Percentiles rank a stretch among this genome's conserved stretches.
phyloP scores from a whole-genome alignment of 2,113 vertebrate species.

The Nansenia antarctica region DNA sequence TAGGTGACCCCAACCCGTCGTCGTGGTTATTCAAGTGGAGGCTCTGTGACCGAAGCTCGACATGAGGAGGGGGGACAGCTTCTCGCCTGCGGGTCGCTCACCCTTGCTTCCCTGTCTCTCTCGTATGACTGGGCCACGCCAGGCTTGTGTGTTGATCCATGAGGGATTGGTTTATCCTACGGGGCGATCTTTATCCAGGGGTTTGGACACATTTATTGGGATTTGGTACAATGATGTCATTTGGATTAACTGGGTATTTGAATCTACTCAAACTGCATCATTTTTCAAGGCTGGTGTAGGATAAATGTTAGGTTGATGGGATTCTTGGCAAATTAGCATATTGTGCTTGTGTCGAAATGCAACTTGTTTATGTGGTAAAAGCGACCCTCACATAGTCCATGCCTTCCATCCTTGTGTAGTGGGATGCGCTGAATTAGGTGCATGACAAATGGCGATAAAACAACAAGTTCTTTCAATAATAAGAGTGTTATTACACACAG shows the following conservation, averaged over 20 bases:
- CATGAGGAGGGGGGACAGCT: slow-evolving; percentile 4
- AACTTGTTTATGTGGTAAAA: not conserved
- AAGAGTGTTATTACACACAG: too few species aligned
- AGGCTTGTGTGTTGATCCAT: not conserved
- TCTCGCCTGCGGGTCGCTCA: not conserved
- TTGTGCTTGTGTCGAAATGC: not conserved
- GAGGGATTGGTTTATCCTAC: not conserved
- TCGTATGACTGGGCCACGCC: not conserved
- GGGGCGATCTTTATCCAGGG: not conserved
- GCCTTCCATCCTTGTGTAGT: not conserved
- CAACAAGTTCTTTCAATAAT: too few species aligned
- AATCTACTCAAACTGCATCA: not conserved
- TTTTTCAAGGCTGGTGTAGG: not conserved
- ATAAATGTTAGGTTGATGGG: not conserved
- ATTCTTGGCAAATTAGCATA: not conserved
- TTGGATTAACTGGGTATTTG: slow-evolving; percentile 6
- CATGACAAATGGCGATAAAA: not conserved
- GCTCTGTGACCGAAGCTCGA: not conserved
- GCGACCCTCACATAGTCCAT: not conserved
- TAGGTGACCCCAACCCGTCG: slow-evolving; percentile 13
- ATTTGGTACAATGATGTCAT: slow-evolving; percentile 5
- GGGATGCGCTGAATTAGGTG: not conserved
- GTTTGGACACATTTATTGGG: not conserved
- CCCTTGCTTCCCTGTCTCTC: not conserved
- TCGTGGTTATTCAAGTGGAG: slow-evolving; percentile 15